These are phyloP conservation scores for Theocolax elegans DNA, from an alignment of 1,140 invertebrate genomes.

Conservation along the genomic window DNA sequence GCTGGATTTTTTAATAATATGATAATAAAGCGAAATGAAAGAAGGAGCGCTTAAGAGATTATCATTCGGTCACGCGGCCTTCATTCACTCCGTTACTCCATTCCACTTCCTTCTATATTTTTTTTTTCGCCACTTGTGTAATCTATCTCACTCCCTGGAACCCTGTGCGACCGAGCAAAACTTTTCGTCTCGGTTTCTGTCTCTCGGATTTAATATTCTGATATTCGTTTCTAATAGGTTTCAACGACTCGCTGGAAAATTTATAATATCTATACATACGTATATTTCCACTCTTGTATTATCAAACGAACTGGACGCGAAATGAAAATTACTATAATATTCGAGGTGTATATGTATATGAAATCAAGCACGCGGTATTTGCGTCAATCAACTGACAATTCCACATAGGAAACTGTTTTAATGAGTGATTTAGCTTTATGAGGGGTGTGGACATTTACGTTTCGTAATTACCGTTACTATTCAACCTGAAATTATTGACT, in stretches of 20 bases:
- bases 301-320: too few species aligned
- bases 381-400: conserved; percentile 25
- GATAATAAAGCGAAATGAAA: conserved; percentile 67
- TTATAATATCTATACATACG: too few species aligned
- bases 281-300: too few species aligned
- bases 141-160: conserved; percentile 21
- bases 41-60: conserved; percentile 62
- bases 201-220: conserved; percentile 24
- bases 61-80: conserved; percentile 59
- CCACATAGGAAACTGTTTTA: neutral
- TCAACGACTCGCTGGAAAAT: neutral
- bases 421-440: conserved; percentile 10
- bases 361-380: neutral
- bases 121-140: conserved; percentile 13
- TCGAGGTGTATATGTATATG: neutral
- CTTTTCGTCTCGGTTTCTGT: conserved; percentile 39
- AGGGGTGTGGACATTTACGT: too few species aligned
- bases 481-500: conserved; percentile 3
- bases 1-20: conserved; percentile 67
- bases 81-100: conserved; percentile 44
- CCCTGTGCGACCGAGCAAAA: neutral
- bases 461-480: too few species aligned
- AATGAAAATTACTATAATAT: conserved; percentile 29
- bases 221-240: conserved; percentile 9
- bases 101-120: conserved; percentile 31